Base-by-base conservation (phyloP, 2,888 invertebrate species). In the Meghimatium bilineatum region DNA sequence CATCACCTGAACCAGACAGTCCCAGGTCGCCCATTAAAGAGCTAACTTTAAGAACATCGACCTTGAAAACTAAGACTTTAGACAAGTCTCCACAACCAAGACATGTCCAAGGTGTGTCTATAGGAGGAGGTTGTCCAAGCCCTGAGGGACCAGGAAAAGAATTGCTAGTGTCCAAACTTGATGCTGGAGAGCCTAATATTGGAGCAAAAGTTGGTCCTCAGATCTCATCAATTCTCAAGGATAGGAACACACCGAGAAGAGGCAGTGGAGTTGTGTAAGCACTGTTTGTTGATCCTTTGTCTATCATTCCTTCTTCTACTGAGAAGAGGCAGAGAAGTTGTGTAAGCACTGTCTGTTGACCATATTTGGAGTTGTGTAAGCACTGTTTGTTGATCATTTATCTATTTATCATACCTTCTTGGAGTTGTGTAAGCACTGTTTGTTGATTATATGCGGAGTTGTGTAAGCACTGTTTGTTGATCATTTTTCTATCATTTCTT, bases 221-320 rank as follows among this genome's bases (percentile, higher is more conserved):
- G 72, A 87, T 88, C 44, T 85, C 88, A 14, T 91, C 91, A 23
- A 90, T 92, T 60, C 84, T 92, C 60, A 88, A 91, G 52, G 88
- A 87, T n/a, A 87, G 90, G 44, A 88, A 87, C 56, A 88, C 89
- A 29, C 87, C 89, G n/a, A 74, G 90, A 44, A 85, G 90, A 38
- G 90, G 90, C 85, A 92, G 92, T 87, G 89, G 88, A 32, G 88
- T 82, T 26, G 85, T 83, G 87, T 88, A 69, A 85, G 87, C 82
- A 10, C 36, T 6, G 3, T 10, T 20, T n/a, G n/a, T n/a, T n/a
- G n/a, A n/a, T n/a, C n/a, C n/a, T n/a, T n/a, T n/a, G n/a, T n/a
- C n/a, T n/a, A n/a, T n/a, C n/a, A n/a, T n/a, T n/a, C n/a, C n/a
- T n/a, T n/a, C n/a, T n/a, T n/a, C n/a, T n/a, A n/a, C n/a, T n/a